Evolutionary conservation across 2,888 invertebrate genomes (phyloP).

Genomic region (Entomobrya multifasciata): DNA sequence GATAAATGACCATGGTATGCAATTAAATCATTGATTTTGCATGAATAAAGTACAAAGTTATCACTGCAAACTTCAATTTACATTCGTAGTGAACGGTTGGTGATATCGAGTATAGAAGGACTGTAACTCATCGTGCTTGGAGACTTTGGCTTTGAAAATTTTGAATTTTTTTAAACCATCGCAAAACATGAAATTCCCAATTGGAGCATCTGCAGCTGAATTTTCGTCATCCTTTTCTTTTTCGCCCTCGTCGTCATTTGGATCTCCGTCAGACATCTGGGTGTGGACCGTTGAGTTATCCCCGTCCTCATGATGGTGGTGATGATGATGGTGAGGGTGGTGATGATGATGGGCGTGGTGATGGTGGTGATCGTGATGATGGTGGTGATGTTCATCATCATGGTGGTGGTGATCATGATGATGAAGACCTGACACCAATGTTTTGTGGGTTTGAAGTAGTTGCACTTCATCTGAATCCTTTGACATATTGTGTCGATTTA

Average conservation of each 20-base stretch:
- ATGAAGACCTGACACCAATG: background rate
- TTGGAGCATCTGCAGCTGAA: background rate
- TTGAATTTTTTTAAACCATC: constrained; percentile 44
- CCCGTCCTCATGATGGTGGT: background rate
- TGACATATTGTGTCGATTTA: too few relatives aligned
- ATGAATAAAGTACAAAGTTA: too few relatives aligned
- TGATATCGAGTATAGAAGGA: constrained; percentile 7
- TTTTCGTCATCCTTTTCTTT: background rate
- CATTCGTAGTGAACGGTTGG: constrained; percentile 58
- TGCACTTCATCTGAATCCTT: background rate
- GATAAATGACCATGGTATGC: background rate
- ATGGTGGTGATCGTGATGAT: constrained; percentile 11
- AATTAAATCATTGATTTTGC: too few relatives aligned
- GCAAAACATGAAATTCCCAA: constrained; percentile 59
- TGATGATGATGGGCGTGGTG: constrained; percentile 49
- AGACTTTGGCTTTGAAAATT: background rate
- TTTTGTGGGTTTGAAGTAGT: constrained; percentile 43
- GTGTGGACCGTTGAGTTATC: background rate
- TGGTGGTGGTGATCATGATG: background rate
- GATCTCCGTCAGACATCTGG: too few relatives aligned
- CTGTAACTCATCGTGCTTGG: constrained; percentile 16
- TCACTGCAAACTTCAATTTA: background rate
- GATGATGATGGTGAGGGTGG: background rate
- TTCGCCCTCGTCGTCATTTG: background rate
- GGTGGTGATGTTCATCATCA: background rate